Evolutionary conservation across 2,888 invertebrate genomes (phyloP).

Genomic region (Lasioglossum oenotherae): DNA sequence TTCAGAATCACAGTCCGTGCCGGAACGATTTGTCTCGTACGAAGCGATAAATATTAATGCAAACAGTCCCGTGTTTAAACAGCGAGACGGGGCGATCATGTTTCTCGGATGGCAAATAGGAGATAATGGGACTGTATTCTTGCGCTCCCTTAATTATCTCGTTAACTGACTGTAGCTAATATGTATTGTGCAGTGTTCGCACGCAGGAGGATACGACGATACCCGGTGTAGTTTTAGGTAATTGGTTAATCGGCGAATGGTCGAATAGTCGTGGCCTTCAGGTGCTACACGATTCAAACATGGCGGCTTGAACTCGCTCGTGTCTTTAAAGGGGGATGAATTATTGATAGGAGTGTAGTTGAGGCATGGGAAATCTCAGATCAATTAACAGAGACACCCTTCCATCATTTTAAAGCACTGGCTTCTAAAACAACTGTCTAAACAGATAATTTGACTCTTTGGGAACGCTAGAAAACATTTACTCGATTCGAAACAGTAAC

Average conservation of each 20-base stretch:
- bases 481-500: no score
- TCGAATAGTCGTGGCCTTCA: not conserved
- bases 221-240: not conserved
- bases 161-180: not conserved
- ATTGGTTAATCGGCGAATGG: slow-evolving; percentile 9
- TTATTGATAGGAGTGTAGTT: not conserved
- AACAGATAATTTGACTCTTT: not conserved
- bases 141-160: not conserved
- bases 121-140: not conserved
- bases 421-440: not conserved
- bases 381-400: not conserved
- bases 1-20: not conserved
- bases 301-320: slow-evolving; percentile 26
- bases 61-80: not conserved
- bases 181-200: not conserved
- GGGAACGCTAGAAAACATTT: not conserved
- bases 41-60: not conserved
- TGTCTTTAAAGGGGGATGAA: slow-evolving; percentile 16
- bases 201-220: no score
- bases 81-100: slow-evolving; percentile 2
- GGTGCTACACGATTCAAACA: slow-evolving; percentile 27
- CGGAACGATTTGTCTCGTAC: not conserved
- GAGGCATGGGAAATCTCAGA: not conserved
- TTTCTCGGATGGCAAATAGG: not conserved
- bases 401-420: not conserved